Conservation (phyloP, 2,888 invertebrate genomes). For the Tinea trinotella region DNA sequence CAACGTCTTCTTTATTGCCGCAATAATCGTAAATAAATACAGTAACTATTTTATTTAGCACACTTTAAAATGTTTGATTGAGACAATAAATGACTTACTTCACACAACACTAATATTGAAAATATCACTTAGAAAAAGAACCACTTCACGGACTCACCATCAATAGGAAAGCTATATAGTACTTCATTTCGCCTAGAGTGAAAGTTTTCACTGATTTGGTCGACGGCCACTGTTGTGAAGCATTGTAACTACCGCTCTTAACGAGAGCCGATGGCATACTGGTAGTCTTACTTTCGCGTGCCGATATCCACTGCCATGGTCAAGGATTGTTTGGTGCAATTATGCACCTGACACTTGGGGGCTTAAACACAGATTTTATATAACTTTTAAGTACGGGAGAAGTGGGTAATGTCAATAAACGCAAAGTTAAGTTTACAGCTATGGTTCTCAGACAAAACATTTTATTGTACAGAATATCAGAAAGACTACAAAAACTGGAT, state of each 20-base stretch:
- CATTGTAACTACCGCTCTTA: slow-evolving; percentile 37
- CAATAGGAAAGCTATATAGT: slow-evolving; percentile 65
- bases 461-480: too few species aligned
- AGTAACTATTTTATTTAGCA: too few species aligned
- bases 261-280: slow-evolving; percentile 34
- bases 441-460: too few species aligned
- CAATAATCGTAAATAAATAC: too few species aligned
- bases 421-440: too few species aligned
- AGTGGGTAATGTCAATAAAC: too few species aligned
- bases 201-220: slow-evolving; percentile 64
- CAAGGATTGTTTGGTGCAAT: slow-evolving; percentile 48
- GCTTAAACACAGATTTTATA: too few species aligned
- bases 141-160: slow-evolving; percentile 70
- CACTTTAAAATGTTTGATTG: not conserved
- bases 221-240: slow-evolving; percentile 19
- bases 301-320: slow-evolving; percentile 44
- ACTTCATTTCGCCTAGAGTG: slow-evolving; percentile 62
- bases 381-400: too few species aligned
- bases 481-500: too few species aligned
- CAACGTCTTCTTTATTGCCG: too few species aligned
- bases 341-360: slow-evolving; percentile 35
- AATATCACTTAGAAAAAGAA: slow-evolving; percentile 24
- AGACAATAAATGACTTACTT: not conserved
- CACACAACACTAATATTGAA: not conserved
- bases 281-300: slow-evolving; percentile 30